phyloP scores from a whole-genome alignment of 1,140 invertebrate species.

The Drosophila pseudoobscura region DNA sequence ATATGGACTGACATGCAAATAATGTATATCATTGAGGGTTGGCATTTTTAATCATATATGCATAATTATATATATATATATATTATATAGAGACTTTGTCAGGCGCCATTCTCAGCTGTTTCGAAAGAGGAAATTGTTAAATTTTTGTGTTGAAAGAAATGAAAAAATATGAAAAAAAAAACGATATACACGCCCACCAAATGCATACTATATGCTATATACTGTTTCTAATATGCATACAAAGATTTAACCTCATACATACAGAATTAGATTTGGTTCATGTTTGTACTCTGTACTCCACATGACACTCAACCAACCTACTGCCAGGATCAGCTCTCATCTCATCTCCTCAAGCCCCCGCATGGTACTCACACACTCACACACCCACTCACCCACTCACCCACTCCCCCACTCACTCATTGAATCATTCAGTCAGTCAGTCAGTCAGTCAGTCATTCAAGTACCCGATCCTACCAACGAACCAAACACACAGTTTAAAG shows the following conservation, averaged over 20 bases:
- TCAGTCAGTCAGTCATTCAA: constrained; percentile 22
- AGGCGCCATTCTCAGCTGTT: constrained; percentile 68
- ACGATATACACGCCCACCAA: constrained; percentile 72
- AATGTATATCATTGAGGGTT: constrained; percentile 72
- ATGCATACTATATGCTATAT: constrained; percentile 77
- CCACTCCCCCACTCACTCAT: constrained; percentile 5
- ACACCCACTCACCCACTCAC: not conserved
- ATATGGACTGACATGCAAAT: constrained; percentile 75
- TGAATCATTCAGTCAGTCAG: constrained; percentile 6
- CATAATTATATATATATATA: constrained; percentile 24
- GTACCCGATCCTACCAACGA: constrained; percentile 15
- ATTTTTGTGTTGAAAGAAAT: constrained; percentile 71
- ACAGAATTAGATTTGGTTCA: constrained; percentile 22
- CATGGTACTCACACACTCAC: constrained; percentile 35
- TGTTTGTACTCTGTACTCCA: constrained; percentile 25
- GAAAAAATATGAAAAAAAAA: constrained; percentile 37
- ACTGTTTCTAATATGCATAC: constrained; percentile 74
- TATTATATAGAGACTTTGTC: constrained; percentile 44
- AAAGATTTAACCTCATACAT: constrained; percentile 50
- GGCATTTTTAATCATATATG: constrained; percentile 49
- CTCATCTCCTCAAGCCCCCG: constrained; percentile 45
- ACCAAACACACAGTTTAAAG: constrained; percentile 45
- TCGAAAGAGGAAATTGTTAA: constrained; percentile 74
- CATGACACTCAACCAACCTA: constrained; percentile 40
- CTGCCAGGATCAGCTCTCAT: constrained; percentile 52